Percentiles rank a stretch among this genome's conserved stretches.
Conservation (phyloP, 2,888 invertebrate genomes). For the Drosophila trichaetosa region DNA sequence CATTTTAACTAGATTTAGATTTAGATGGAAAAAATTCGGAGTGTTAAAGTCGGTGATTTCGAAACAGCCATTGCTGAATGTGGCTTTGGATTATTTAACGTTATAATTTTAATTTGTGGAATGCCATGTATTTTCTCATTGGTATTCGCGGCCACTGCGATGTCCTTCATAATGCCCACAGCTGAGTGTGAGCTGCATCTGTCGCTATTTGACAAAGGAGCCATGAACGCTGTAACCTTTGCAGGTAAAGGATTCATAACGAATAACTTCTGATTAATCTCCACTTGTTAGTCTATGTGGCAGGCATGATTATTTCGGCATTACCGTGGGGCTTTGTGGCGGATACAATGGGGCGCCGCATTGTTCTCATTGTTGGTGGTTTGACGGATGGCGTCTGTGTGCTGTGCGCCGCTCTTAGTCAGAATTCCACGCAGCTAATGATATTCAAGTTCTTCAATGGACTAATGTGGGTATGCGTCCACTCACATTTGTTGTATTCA, state of each 20-base stretch:
- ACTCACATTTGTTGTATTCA: neutral
- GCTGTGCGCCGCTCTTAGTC: conserved; percentile 87
- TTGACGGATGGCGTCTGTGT: conserved; percentile 88
- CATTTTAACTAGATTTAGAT: neutral
- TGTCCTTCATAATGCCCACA: conserved; percentile 90
- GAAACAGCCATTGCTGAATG: conserved; percentile 89
- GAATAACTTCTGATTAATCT: neutral
- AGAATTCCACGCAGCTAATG: conserved; percentile 88
- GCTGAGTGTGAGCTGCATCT: conserved; percentile 90
- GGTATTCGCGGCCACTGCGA: conserved; percentile 89
- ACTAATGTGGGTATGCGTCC: conserved; percentile 86
- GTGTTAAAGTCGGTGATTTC: conserved; percentile 86
- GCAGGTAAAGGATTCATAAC: conserved; percentile 86
- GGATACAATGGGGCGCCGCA: conserved; percentile 89
- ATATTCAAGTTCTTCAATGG: conserved; percentile 90
- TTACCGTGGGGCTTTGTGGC: conserved; percentile 91
- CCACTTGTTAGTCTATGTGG: conserved; percentile 25
- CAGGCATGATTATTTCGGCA: conserved; percentile 91
- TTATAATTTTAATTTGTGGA: conserved; percentile 87
- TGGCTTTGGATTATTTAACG: conserved; percentile 90
- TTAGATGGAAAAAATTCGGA: conserved; percentile 33
- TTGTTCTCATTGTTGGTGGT: conserved; percentile 89
- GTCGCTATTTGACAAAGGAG: conserved; percentile 89
- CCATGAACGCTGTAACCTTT: conserved; percentile 89
- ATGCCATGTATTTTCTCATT: conserved; percentile 88